Percentiles rank a stretch among this genome's conserved stretches.
Conservation (phyloP, 2,797 vertebrate species). For the Acestrorhynchus altus region DNA sequence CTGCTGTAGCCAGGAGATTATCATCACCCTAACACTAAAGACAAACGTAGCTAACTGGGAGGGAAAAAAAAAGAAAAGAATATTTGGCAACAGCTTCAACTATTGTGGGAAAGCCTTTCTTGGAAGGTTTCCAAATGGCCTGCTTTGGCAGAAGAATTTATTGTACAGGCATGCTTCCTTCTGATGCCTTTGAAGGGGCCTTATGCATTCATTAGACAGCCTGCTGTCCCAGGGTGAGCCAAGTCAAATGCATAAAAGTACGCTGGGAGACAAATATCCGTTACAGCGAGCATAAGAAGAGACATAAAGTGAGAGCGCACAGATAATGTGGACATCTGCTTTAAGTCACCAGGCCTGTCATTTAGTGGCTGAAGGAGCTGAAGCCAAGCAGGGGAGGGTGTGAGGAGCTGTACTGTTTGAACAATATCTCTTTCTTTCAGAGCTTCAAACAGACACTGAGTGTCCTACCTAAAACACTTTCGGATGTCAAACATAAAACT, state of each 20-base stretch:
- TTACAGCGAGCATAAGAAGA: constrained; percentile 42
- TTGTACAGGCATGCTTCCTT: constrained; percentile 50
- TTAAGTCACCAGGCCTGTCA: constrained; percentile 48
- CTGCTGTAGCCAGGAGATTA: constrained; percentile 57
- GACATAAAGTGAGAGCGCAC: constrained; percentile 36
- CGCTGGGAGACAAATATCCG: constrained; percentile 40
- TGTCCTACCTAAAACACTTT: constrained; percentile 22
- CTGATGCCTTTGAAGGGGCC: constrained; percentile 55
- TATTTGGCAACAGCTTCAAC: constrained; percentile 48
- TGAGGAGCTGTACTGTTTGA: constrained; percentile 11
- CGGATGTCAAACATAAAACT: constrained; percentile 28
- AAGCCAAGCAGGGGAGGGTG: constrained; percentile 27
- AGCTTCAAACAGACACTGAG: constrained; percentile 17
- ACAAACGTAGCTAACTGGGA: constrained; percentile 50
- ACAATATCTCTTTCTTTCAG: too few species aligned
- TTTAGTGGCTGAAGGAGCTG: constrained; percentile 27
- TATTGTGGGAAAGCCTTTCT: constrained; percentile 52
- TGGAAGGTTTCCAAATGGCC: constrained; percentile 55
- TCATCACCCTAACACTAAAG: constrained; percentile 57
- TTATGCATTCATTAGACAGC: constrained; percentile 58
- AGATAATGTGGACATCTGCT: constrained; percentile 53
- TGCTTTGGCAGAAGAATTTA: constrained; percentile 56
- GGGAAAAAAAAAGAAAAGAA: constrained; percentile 16
- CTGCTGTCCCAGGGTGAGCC: constrained; percentile 50
- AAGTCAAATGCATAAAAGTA: constrained; percentile 52